These are phyloP conservation scores for Psittacula echo DNA, from an alignment of 2,797 vertebrate genomes.

Conservation along the genomic window DNA sequence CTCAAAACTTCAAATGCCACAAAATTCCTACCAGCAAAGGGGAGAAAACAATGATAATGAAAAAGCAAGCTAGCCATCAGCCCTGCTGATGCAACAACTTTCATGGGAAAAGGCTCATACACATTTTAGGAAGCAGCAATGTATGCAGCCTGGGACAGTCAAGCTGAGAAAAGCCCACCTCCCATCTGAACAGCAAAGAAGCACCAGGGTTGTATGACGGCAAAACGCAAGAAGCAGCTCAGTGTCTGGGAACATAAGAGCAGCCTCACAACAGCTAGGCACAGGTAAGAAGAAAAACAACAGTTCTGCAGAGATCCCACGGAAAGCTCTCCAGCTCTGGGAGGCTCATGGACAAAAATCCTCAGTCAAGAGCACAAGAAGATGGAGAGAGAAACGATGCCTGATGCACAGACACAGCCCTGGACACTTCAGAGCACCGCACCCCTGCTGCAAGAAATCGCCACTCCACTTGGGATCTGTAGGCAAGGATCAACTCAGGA, in stretches of 20 bases:
- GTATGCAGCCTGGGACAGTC: background rate
- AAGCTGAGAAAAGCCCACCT: background rate
- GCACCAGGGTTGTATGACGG: background rate
- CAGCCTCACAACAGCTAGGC: background rate
- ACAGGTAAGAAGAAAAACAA: background rate
- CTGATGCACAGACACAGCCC: background rate
- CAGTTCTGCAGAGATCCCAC: background rate
- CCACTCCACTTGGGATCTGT: background rate
- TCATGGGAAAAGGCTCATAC: background rate
- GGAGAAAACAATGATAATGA: background rate
- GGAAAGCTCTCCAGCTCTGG: background rate
- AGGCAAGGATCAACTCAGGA: background rate
- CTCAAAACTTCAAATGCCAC: conserved; percentile 91
- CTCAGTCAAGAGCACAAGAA: background rate
- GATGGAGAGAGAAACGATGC: background rate
- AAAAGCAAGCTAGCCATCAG: background rate
- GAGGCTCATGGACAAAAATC: background rate
- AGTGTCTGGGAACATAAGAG: background rate
- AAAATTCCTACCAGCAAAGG: conserved; percentile 83
- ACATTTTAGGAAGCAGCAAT: background rate
- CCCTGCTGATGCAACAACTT: background rate
- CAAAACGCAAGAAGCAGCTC: background rate
- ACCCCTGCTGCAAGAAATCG: background rate
- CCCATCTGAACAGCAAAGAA: background rate
- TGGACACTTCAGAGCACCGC: background rate